Evolutionary conservation across 2,113 vertebrate species (phyloP).

Genomic region (Malurus elegans): DNA sequence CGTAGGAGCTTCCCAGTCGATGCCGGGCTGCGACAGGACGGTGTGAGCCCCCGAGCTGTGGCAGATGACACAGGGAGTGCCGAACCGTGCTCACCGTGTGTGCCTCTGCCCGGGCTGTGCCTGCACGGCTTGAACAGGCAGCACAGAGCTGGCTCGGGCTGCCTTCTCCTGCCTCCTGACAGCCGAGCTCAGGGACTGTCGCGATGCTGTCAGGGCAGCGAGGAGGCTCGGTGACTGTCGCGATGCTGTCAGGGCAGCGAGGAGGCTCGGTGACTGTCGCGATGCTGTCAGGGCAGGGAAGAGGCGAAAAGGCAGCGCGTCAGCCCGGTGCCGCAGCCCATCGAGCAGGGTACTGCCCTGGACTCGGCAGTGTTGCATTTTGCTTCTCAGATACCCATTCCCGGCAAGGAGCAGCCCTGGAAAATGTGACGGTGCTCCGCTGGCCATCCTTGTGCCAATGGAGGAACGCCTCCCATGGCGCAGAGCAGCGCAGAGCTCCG

Average conservation of each 20-base stretch:
- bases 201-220: too few species aligned
- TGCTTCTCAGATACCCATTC: neutral
- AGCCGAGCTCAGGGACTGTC: neutral
- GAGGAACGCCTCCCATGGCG: neutral
- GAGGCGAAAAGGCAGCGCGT: neutral
- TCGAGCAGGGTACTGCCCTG: accelerated
- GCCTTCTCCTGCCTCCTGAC: neutral
- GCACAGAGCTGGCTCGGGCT: accelerated
- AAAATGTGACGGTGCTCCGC: neutral
- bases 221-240: too few species aligned
- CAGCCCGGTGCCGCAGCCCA: neutral
- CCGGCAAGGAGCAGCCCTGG: neutral
- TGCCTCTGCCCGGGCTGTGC: neutral
- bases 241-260: too few species aligned
- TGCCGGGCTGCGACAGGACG: neutral
- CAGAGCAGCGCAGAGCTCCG: neutral
- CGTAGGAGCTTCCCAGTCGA: accelerated
- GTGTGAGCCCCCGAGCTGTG: accelerated
- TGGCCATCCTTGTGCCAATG: neutral
- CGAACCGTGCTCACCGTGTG: accelerated
- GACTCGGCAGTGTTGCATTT: neutral
- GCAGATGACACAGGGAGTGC: accelerated
- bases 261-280: too few species aligned
- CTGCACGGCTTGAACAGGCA: accelerated
- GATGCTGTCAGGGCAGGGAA: neutral